Base-by-base conservation (phyloP, 2,888 invertebrate species). In the Platycnemis pennipes region DNA sequence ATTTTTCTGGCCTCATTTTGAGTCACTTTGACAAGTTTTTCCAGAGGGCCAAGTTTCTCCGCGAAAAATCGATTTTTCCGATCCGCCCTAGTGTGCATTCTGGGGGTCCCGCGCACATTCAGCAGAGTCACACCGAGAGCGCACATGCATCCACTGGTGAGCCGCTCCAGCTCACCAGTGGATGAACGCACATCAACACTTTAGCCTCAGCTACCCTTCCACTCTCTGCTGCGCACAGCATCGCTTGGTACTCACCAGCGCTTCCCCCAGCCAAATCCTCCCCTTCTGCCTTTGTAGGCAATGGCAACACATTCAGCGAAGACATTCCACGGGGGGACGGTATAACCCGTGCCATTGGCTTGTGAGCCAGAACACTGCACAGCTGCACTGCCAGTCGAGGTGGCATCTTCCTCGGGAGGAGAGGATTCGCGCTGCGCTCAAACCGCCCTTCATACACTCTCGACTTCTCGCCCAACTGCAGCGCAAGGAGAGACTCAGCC, bases 271-370 rank as follows among this genome's bases (percentile, higher is more conserved):
- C 37, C 8, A 56, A 56, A 37, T 42, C 42, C 19, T 56, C 63
- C n/a, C n/a, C 42, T 37, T 16, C 31, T 22, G n/a, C 0, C 26
- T 26, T 91, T 11, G 91, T 22, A 2, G 91, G 44, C 56, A 91
- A 11, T 44, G 56, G 63, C 44, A 91, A 44, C 42, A 91, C 42
- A 45, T 56, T 63, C 44, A 63, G 44, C 2, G 87, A 87, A 56
- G 91, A 91, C n/a, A 91, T 69, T 26, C 91, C 63, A 22, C 91
- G 56, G 8, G 91, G 63, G 5, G 91, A 91, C 0, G 91, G 91
- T 44, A 91, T 56, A 13, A 91, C 69, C 11, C 91, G 44, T 19
- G 91, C 69, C 91, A 91, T 91, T 8, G 91, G 91, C n/a, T 63
- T 91, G 44, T 91, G 91, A 26, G 91, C 63, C 63, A 91, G 44